Percentiles rank a stretch among this genome's conserved stretches.
Conservation (phyloP, 1,140 invertebrate genomes). For the Atta cephalotes region DNA sequence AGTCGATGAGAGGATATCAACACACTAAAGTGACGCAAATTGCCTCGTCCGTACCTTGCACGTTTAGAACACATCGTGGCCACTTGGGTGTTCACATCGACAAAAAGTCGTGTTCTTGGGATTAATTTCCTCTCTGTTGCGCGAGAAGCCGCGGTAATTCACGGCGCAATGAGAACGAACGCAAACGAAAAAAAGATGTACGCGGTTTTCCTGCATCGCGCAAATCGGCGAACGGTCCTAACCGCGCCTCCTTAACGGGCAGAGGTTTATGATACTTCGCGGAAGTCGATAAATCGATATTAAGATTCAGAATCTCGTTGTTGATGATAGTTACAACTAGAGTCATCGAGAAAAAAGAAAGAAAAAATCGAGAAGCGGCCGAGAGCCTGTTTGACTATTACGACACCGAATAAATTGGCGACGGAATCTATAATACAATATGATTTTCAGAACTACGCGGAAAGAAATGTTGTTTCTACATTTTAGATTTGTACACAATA, state of each 20-base stretch:
- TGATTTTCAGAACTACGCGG: constrained; percentile 62
- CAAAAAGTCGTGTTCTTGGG: constrained; percentile 51
- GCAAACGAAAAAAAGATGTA: constrained; percentile 57
- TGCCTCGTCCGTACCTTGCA: constrained; percentile 8
- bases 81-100: constrained; percentile 20
- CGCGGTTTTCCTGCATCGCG: constrained; percentile 44
- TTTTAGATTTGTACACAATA: not conserved
- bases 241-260: constrained; percentile 17
- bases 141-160: constrained; percentile 64
- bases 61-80: constrained; percentile 11
- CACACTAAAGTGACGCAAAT: constrained; percentile 67
- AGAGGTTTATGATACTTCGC: constrained; percentile 44
- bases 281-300: constrained; percentile 54
- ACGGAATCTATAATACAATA: constrained; percentile 71
- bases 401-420: constrained; percentile 60
- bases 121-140: constrained; percentile 68
- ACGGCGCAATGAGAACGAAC: constrained; percentile 55
- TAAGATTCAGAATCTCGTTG: constrained; percentile 16
- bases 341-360: constrained; percentile 41
- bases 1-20: constrained; percentile 59
- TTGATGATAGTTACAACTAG: constrained; percentile 1
- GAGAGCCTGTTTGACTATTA: constrained; percentile 58
- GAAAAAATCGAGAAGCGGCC: constrained; percentile 59
- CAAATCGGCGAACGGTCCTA: constrained; percentile 20
- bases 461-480: not conserved